phyloP scores from a whole-genome alignment of 2,888 invertebrate species.

The Clepsis dumicolana region DNA sequence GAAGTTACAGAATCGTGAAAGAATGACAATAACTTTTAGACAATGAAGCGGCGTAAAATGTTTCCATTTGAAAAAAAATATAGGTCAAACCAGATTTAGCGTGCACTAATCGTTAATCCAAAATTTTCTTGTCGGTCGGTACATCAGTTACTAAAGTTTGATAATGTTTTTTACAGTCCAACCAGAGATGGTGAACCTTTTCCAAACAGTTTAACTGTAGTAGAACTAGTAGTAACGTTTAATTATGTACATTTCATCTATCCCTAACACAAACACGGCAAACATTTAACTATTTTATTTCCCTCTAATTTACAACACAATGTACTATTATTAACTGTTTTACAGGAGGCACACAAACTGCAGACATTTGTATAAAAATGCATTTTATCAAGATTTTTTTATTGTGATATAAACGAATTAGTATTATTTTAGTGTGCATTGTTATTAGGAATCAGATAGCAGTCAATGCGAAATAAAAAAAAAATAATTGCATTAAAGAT shows the following conservation, averaged over 20 bases:
- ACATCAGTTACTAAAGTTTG: background rate
- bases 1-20: background rate
- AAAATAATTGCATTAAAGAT: constrained; percentile 1
- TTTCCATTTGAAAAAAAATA: too few species aligned
- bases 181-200: constrained; percentile 31
- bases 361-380: constrained; percentile 3
- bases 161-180: background rate
- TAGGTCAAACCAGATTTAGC: too few species aligned
- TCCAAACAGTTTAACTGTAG: constrained; percentile 11
- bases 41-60: too few species aligned
- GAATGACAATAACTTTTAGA: background rate
- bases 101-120: background rate
- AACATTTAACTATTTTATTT: constrained; percentile 33
- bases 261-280: constrained; percentile 29
- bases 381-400: background rate
- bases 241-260: constrained; percentile 20
- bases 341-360: background rate
- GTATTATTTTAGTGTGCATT: constrained; percentile 26
- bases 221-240: constrained; percentile 29
- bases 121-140: background rate
- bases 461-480: constrained; percentile 19
- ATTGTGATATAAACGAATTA: background rate
- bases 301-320: constrained; percentile 27
- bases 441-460: constrained; percentile 28
- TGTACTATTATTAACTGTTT: constrained; percentile 22